phyloP scores from a whole-genome alignment of 2,113 vertebrate species.

The Shinisaurus crocodilurus region DNA sequence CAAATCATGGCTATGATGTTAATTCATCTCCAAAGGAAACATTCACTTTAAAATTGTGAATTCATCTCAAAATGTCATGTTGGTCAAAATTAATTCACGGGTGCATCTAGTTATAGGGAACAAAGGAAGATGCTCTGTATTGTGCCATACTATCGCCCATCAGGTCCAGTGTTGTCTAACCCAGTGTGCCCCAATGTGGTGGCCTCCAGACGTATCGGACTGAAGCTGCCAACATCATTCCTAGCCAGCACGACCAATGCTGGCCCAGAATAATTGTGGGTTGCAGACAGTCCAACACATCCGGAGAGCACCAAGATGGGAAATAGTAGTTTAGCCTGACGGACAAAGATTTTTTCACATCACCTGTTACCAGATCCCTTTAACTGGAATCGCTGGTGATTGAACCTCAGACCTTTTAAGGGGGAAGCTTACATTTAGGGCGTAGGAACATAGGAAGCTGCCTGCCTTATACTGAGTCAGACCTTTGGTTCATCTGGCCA shows the following conservation, averaged over 20 bases:
- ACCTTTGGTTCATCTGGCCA: too few species aligned
- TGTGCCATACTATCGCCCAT: neutral
- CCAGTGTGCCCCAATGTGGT: neutral
- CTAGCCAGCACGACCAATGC: too few species aligned
- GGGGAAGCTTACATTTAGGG: too few species aligned
- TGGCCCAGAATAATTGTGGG: too few species aligned
- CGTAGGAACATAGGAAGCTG: too few species aligned
- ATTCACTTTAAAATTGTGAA: neutral
- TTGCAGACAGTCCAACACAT: too few species aligned
- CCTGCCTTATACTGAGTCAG: too few species aligned
- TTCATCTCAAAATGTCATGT: neutral
- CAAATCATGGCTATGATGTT: slow-evolving; percentile 13
- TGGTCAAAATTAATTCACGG: neutral
- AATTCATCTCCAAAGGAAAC: neutral
- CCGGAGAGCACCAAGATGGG: neutral
- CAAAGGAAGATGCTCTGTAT: neutral
- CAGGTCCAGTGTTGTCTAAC: neutral
- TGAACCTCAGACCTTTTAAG: too few species aligned
- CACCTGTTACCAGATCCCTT: neutral
- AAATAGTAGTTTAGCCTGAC: too few species aligned
- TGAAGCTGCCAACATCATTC: too few species aligned
- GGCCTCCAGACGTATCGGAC: too few species aligned
- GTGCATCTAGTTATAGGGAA: neutral
- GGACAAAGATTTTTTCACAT: neutral
- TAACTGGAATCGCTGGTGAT: neutral